Evolutionary conservation across 2,888 invertebrate genomes (phyloP).

Genomic region (Eugnorisma glareosa): DNA sequence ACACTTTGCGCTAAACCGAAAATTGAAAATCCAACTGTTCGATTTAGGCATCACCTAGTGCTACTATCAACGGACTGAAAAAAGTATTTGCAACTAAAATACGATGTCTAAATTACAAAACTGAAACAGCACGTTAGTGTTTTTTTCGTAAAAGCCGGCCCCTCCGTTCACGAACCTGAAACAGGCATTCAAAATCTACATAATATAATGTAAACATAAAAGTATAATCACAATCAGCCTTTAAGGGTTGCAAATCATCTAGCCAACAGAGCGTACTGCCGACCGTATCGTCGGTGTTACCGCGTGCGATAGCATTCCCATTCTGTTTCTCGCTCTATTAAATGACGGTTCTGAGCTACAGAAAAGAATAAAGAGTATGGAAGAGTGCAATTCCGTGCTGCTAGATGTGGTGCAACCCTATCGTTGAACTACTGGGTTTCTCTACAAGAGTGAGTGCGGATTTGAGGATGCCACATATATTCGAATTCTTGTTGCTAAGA

Average conservation of each 20-base stretch:
- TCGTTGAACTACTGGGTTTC: no score
- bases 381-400: no score
- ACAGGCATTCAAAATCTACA: background rate
- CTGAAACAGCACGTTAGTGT: background rate
- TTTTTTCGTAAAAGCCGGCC: background rate
- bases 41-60: background rate
- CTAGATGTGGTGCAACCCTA: no score
- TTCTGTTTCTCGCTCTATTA: no score
- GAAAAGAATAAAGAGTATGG: no score
- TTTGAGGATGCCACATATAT: background rate
- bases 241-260: no score
- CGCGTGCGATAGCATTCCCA: no score
- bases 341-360: no score
- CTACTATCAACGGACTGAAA: background rate
- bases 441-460: background rate
- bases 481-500: background rate
- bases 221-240: background rate
- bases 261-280: no score
- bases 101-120: background rate
- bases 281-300: no score
- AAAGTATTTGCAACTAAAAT: conserved; percentile 10
- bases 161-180: background rate
- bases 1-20: background rate
- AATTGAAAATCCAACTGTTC: background rate
- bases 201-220: background rate